Percentiles rank a stretch among this genome's conserved stretches.
Evolutionary conservation across 2,888 invertebrate species (phyloP).

Genomic region (Dryobotodes eremita): DNA sequence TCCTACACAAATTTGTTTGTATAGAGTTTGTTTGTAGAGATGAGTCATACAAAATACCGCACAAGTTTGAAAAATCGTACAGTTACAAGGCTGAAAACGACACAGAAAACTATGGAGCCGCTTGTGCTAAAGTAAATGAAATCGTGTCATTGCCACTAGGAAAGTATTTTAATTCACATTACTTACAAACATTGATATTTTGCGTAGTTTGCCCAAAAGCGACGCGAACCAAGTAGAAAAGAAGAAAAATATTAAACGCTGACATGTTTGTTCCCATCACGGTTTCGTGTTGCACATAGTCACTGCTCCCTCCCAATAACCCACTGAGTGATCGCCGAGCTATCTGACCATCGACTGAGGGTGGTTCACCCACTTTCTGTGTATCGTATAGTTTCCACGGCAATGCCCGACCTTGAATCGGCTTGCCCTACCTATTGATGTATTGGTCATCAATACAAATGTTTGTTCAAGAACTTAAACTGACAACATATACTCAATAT

Average conservation of each 20-base stretch:
- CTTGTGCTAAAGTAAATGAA: background rate
- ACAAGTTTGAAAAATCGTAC: slow-evolving; percentile 36
- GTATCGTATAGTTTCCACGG: slow-evolving; percentile 84
- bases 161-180: slow-evolving; percentile 5
- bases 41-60: slow-evolving; percentile 46
- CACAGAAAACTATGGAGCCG: slow-evolving; percentile 24
- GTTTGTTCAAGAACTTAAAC: slow-evolving; percentile 59
- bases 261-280: slow-evolving; percentile 63
- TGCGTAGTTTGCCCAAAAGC: slow-evolving; percentile 92
- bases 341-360: slow-evolving; percentile 63
- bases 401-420: slow-evolving; percentile 84
- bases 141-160: background rate
- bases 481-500: slow-evolving; percentile 12
- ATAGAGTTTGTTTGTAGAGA: slow-evolving; percentile 6
- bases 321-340: slow-evolving; percentile 47
- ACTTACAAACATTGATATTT: slow-evolving; percentile 94
- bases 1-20: slow-evolving; percentile 44
- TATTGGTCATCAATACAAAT: slow-evolving; percentile 73
- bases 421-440: slow-evolving; percentile 78
- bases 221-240: slow-evolving; percentile 71
- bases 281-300: slow-evolving; percentile 46
- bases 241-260: slow-evolving; percentile 67
- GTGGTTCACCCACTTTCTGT: slow-evolving; percentile 71
- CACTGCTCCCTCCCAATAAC: slow-evolving; percentile 23
- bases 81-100: slow-evolving; percentile 6